Conservation (phyloP, 2,113 vertebrate species). For the Apistogramma diplotaenia region DNA sequence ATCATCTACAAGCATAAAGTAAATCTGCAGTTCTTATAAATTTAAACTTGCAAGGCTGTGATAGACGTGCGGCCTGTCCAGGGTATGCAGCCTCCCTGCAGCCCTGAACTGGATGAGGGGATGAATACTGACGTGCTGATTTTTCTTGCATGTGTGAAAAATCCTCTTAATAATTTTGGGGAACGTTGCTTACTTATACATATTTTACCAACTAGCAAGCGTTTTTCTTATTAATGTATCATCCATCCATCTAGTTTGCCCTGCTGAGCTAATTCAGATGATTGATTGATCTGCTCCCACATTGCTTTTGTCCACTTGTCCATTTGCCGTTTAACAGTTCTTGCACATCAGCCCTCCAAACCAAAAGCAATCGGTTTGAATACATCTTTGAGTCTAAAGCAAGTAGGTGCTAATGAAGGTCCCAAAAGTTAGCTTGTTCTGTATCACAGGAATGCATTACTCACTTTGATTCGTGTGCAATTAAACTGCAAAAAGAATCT, state of each 20-base stretch:
- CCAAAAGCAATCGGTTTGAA: accelerated
- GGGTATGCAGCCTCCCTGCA: no score
- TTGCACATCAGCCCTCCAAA: background rate
- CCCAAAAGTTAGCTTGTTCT: background rate
- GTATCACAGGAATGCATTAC: background rate
- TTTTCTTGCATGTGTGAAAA: background rate
- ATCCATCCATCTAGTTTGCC: background rate
- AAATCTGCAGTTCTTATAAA: no score
- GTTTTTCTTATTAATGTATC: background rate
- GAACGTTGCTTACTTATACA: background rate
- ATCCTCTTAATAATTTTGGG: background rate
- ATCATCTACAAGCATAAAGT: no score
- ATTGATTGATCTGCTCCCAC: background rate
- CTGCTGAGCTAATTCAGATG: background rate
- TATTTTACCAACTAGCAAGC: background rate
- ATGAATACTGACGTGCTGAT: no score
- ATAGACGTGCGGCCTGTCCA: no score
- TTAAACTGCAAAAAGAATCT: background rate
- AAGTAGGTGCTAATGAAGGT: background rate
- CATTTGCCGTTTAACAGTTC: background rate
- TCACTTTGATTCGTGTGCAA: background rate
- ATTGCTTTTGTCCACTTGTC: background rate
- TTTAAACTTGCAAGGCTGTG: no score
- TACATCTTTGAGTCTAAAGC: background rate
- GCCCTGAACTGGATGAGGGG: no score